These are phyloP conservation scores for Hycleus phaleratus DNA, from an alignment of 1,140 invertebrate genomes.

Conservation along the genomic window DNA sequence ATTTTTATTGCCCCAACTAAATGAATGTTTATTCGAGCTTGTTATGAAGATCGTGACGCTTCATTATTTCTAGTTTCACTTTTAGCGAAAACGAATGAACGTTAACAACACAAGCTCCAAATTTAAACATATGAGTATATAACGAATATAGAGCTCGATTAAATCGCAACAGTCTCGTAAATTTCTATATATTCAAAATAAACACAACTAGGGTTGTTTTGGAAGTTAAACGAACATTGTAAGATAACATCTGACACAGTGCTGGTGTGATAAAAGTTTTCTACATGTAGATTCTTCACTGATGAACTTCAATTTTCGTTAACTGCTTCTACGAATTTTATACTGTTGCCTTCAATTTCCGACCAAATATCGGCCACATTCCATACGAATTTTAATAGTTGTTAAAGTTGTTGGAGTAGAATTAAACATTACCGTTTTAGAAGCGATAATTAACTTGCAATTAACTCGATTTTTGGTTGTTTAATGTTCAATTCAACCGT, in stretches of 20 bases:
- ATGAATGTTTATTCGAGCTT: slow-evolving; percentile 20
- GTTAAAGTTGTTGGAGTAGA: not conserved
- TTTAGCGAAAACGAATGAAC: not conserved
- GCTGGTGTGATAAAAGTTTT: too few species aligned
- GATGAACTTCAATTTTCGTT: too few species aligned
- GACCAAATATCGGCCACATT: too few species aligned
- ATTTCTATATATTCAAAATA: slow-evolving; percentile 14
- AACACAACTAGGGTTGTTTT: not conserved
- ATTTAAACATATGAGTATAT: too few species aligned
- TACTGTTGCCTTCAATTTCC: too few species aligned
- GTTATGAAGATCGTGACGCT: slow-evolving; percentile 17
- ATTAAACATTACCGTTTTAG: not conserved
- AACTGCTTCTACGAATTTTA: too few species aligned
- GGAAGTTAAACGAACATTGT: not conserved
- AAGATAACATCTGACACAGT: too few species aligned
- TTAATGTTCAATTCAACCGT: too few species aligned
- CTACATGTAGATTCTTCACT: too few species aligned
- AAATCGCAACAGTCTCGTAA: slow-evolving; percentile 10
- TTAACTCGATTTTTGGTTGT: not conserved
- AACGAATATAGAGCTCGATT: slow-evolving; percentile 2
- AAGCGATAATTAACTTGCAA: slow-evolving; percentile 1
- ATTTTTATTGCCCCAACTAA: slow-evolving; percentile 12
- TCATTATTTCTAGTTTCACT: slow-evolving; percentile 19
- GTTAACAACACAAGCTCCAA: too few species aligned
- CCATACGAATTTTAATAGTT: not conserved